Conservation (phyloP, 2,888 invertebrate genomes). For the Marasmarcha lunaedactyla region DNA sequence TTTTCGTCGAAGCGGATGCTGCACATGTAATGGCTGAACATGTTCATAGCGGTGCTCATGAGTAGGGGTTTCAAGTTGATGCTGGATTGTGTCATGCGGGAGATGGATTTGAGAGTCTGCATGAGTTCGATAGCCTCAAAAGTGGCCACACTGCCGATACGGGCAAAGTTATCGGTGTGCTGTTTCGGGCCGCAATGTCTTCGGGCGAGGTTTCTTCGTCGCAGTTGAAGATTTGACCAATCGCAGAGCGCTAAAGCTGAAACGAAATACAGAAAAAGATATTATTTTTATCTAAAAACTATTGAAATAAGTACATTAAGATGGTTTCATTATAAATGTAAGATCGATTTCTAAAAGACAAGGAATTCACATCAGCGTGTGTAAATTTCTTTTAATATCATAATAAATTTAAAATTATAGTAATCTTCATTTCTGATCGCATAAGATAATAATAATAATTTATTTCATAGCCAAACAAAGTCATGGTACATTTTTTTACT, state of each 20-base stretch:
- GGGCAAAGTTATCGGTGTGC: constrained; percentile 77
- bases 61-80: constrained; percentile 78
- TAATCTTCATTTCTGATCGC: no score
- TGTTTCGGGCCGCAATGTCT: constrained; percentile 85
- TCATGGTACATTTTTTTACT: no score
- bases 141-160: constrained; percentile 78
- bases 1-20: constrained; percentile 77
- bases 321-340: no score
- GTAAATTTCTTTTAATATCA: no score
- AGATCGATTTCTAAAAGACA: no score
- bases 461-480: no score
- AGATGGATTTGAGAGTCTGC: constrained; percentile 58
- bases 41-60: constrained; percentile 82
- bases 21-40: constrained; percentile 90
- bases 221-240: constrained; percentile 86
- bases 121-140: constrained; percentile 75
- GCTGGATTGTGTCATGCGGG: constrained; percentile 36
- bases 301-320: no score
- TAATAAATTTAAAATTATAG: no score
- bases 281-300: not conserved
- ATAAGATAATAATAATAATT: no score
- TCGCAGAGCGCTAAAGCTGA: constrained; percentile 88
- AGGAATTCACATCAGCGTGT: no score
- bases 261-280: constrained; percentile 32
- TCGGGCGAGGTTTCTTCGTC: constrained; percentile 81